Evolutionary conservation across 2,113 vertebrate species (phyloP).

Genomic region (Onychostruthus taczanowskii): DNA sequence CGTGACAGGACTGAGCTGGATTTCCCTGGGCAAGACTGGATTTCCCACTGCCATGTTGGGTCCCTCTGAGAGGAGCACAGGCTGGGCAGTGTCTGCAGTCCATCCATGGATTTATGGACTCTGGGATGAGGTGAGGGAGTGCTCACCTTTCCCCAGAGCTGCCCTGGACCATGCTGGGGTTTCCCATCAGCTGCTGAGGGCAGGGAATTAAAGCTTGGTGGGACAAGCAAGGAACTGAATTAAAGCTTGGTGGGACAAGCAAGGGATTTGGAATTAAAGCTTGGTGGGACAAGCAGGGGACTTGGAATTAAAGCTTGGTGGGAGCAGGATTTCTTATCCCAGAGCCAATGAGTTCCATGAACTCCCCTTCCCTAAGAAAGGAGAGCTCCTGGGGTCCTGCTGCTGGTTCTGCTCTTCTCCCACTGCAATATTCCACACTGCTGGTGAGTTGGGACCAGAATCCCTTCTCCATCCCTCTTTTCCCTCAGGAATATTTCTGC

Average conservation of each 20-base stretch:
- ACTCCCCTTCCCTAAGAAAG: not conserved
- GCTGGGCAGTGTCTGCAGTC: not conserved
- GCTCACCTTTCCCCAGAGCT: not conserved
- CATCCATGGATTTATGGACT: not conserved
- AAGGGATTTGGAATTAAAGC: not conserved
- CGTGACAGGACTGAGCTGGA: not conserved
- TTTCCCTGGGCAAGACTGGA: not conserved
- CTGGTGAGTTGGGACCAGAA: not conserved
- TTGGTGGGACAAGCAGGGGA: not conserved
- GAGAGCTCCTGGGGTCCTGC: not conserved
- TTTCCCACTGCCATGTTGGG: not conserved
- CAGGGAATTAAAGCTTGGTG: not conserved
- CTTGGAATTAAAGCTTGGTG: not conserved
- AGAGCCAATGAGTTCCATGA: accelerated
- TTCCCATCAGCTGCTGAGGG: not conserved
- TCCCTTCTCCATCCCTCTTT: not conserved
- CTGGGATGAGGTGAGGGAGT: not conserved
- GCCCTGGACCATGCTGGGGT: not conserved
- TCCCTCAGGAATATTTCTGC: not conserved
- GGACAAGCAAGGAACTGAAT: not conserved
- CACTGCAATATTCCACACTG: accelerated
- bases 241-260: not conserved
- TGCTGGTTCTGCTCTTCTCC: not conserved
- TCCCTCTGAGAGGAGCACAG: not conserved
- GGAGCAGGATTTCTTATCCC: not conserved